Conservation (phyloP, 1,140 invertebrate genomes). For the Rhagoletis pomonella region DNA sequence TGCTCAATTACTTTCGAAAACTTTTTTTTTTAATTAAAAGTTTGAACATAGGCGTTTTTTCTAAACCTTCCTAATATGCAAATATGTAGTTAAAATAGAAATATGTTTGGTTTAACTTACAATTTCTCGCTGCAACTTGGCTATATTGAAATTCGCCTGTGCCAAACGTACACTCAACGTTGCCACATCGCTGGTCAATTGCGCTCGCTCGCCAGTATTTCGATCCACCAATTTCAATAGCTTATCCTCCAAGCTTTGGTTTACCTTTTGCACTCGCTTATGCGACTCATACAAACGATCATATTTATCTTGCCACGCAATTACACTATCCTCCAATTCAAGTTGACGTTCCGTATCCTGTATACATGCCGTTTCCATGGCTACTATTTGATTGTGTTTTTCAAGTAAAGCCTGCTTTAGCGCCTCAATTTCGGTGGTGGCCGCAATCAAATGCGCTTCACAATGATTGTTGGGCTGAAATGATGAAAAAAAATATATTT, state of each 20-base stretch:
- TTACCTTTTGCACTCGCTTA: constrained; percentile 94
- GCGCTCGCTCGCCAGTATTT: constrained; percentile 92
- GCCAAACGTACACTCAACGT: constrained; percentile 90
- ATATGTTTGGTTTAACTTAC: constrained; percentile 77
- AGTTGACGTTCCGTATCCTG: constrained; percentile 85
- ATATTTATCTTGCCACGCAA: constrained; percentile 94
- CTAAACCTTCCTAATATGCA: too few relatives aligned
- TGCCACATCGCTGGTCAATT: constrained; percentile 90
- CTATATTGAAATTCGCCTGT: constrained; percentile 90
- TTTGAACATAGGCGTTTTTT: too few relatives aligned
- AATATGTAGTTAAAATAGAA: too few relatives aligned
- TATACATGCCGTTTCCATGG: constrained; percentile 89
- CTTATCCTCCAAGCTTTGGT: constrained; percentile 96
- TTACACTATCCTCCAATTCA: constrained; percentile 88
- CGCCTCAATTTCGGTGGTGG: constrained; percentile 84
- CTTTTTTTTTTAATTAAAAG: neutral
- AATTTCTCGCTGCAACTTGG: constrained; percentile 93
- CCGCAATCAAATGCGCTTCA: constrained; percentile 84
- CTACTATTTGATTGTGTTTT: constrained; percentile 87
- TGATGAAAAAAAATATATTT: neutral
- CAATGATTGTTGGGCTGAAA: constrained; percentile 53
- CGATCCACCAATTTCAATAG: constrained; percentile 93
- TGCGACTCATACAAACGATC: constrained; percentile 94
- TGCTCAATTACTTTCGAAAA: neutral
- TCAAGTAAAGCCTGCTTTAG: constrained; percentile 87